These are phyloP conservation scores for Cinara cedri DNA, from an alignment of 2,888 invertebrate genomes.

Conservation along the genomic window DNA sequence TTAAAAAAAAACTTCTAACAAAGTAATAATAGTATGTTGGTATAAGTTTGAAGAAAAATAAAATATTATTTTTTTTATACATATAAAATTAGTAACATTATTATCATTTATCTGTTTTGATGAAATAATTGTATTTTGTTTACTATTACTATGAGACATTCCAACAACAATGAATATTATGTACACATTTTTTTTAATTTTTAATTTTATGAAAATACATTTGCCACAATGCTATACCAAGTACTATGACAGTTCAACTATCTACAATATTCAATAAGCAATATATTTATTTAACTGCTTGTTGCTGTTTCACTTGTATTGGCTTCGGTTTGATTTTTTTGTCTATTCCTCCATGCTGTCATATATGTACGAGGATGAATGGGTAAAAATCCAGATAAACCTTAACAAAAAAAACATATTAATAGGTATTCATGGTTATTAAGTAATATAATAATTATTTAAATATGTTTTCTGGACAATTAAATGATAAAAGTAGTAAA, in stretches of 20 bases:
- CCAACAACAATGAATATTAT: conserved; percentile 27
- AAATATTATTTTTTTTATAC: conserved; percentile 4
- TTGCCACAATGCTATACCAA: not conserved
- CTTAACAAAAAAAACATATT: conserved; percentile 63
- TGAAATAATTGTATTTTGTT: conserved; percentile 28
- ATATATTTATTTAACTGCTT: conserved; percentile 4
- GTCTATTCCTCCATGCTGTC: conserved; percentile 78
- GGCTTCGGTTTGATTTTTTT: conserved; percentile 57
- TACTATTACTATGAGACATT: not conserved
- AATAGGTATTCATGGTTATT: too few species aligned
- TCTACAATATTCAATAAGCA: conserved; percentile 29
- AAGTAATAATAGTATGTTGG: not conserved
- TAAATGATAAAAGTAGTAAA: too few species aligned
- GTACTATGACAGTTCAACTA: not conserved
- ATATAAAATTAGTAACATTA: not conserved
- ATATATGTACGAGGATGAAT: conserved; percentile 83
- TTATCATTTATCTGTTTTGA: conserved; percentile 9
- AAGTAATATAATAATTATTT: too few species aligned
- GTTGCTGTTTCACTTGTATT: conserved; percentile 5
- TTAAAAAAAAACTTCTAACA: not conserved
- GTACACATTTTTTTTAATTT: conserved; percentile 33
- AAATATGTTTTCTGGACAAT: too few species aligned
- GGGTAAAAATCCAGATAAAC: conserved; percentile 81
- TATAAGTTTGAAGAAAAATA: not conserved
- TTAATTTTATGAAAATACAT: conserved; percentile 17